A percentile compares a stretch with the other conserved stretches of the same genome.
Conservation (phyloP, 2,888 invertebrate species). For the Oasisia sp. region DNA sequence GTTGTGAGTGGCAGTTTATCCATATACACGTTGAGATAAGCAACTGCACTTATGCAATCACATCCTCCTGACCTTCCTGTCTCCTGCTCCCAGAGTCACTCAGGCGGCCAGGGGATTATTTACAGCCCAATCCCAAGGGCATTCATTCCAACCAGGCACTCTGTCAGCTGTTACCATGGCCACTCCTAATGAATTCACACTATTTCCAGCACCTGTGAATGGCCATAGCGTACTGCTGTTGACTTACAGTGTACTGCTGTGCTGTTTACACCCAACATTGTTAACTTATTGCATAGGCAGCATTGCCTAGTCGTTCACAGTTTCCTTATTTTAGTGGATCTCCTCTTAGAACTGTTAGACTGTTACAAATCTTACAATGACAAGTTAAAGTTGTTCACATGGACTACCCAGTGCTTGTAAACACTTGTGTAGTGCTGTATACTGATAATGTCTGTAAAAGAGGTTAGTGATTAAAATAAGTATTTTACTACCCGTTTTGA, state of each 20-base stretch:
- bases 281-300: neutral
- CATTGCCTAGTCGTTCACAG: neutral
- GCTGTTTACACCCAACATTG: neutral
- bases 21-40: neutral
- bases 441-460: too few relatives aligned
- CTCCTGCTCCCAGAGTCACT: slow-evolving; percentile 3
- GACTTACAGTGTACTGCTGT: neutral
- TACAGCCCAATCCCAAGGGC: neutral
- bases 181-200: slow-evolving; percentile 8
- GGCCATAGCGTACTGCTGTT: neutral
- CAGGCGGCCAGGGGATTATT: neutral
- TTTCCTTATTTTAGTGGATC: neutral
- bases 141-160: neutral
- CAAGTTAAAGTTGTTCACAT: neutral
- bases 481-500: too few relatives aligned
- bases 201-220: neutral
- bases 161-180: neutral
- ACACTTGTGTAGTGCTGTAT: too few relatives aligned
- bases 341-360: too few relatives aligned
- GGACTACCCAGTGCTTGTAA: too few relatives aligned
- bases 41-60: slow-evolving; percentile 6
- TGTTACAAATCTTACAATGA: neutral
- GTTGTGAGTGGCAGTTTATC: neutral
- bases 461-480: too few relatives aligned
- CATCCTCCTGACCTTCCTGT: neutral